These are phyloP conservation scores for Epizoanthus rinbou DNA, from an alignment of 92 coral and sea anemone species.

Conservation along the genomic window DNA sequence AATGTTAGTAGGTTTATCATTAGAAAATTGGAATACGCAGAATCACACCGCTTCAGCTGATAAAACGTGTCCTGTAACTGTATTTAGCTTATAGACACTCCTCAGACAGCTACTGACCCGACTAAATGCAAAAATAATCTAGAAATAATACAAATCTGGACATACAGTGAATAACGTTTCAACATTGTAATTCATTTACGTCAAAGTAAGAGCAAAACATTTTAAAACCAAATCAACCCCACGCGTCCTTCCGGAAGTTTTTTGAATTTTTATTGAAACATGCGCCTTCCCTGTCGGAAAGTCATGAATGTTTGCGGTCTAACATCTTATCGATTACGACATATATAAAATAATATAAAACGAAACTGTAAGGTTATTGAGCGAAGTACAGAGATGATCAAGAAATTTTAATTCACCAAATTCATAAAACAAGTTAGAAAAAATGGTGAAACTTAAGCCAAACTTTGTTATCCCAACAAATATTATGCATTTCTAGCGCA, in stretches of 20 bases:
- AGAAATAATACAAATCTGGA: not conserved
- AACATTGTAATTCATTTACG: slow-evolving; percentile 22
- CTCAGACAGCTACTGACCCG: not conserved
- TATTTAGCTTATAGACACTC: not conserved
- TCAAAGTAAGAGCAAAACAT: slow-evolving; percentile 17
- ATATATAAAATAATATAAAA: not conserved
- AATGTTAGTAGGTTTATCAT: too few species aligned
- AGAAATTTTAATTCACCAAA: too few species aligned
- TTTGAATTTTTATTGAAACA: slow-evolving; percentile 38
- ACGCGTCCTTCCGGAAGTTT: slow-evolving; percentile 46
- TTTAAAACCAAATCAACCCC: slow-evolving; percentile 33
- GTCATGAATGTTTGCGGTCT: slow-evolving; percentile 33
- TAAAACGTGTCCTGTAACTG: too few species aligned
- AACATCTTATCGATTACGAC: not conserved
- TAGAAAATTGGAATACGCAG: too few species aligned
- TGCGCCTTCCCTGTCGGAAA: slow-evolving; percentile 40
- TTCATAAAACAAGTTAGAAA: not conserved
- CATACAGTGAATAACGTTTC: slow-evolving; percentile 1
- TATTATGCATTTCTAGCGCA: not conserved
- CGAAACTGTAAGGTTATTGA: not conserved
- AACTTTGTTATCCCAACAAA: not conserved
- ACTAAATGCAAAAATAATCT: too few species aligned
- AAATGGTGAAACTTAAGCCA: not conserved
- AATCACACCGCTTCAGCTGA: too few species aligned
- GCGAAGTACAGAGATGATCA: not conserved